phyloP scores from a whole-genome alignment of 1,140 invertebrate species.

The Leptinotarsa undecemlineata region DNA sequence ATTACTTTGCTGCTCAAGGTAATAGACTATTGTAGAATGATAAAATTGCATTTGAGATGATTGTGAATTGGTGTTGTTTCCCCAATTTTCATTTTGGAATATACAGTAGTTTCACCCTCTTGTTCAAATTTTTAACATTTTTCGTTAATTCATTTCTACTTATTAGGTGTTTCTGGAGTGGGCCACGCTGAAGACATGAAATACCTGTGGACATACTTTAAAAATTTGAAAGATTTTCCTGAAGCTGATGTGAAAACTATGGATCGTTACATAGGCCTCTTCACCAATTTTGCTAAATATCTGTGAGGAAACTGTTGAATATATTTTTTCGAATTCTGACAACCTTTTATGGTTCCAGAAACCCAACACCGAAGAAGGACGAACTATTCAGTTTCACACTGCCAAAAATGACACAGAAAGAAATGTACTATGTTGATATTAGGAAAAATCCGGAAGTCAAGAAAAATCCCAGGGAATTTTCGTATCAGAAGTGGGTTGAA shows the following conservation, averaged over 20 bases:
- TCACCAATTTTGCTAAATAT: constrained; percentile 22
- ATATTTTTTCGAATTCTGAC: background rate
- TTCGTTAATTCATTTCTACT: background rate
- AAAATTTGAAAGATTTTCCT: background rate
- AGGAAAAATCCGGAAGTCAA: background rate
- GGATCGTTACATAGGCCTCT: constrained; percentile 7
- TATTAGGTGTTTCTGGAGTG: constrained; percentile 22
- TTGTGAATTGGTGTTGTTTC: no score
- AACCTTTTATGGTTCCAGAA: background rate
- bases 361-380: constrained; percentile 13
- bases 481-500: constrained; percentile 14
- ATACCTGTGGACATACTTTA: constrained; percentile 19
- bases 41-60: no score
- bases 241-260: constrained; percentile 18
- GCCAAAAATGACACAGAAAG: background rate
- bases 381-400: constrained; percentile 13
- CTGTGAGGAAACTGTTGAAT: background rate
- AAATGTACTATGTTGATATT: constrained; percentile 19
- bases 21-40: no score
- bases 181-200: constrained; percentile 14
- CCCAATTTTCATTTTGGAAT: no score
- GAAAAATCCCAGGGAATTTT: constrained; percentile 11
- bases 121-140: no score
- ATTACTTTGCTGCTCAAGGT: no score
- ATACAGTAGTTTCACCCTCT: no score